Evolutionary conservation across 2,113 vertebrate species (phyloP), one percentile per base, ranked within the genome.

Genomic region (Ictalurus punctatus): DNA sequence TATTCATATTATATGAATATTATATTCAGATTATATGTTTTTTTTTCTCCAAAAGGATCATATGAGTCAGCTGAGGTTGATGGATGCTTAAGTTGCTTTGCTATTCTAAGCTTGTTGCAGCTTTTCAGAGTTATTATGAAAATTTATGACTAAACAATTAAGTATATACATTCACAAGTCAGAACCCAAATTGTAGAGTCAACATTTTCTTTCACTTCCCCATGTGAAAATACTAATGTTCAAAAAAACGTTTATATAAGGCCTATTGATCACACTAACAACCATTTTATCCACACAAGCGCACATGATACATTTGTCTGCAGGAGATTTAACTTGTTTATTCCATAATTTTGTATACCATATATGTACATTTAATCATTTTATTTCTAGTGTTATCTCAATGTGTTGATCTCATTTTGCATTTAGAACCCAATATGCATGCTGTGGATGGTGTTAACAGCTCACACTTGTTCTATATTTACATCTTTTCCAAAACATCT

Each of bases 101-200:
- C 30, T 83, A 27, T 84, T 76, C 27, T 23, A 23, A 30, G 59
- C 17, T 84, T 65, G 25, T 37, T 34, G 25, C 65, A 23, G 17
- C 14, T 83, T 80, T 80, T 87, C 37, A 25, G 10, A 37, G 19
- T 34, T 48, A 9, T 54, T 65, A 61, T 59, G 52, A 58, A 71
- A 44, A 88, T 59, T 16, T 71, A 83, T 71, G 40, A 83, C 61
- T 67, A 59, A 69, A 83, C 67, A 44, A 52, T 73, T 27, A 88
- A 27, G n/a, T 63, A 84, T 37, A 81, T 30, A 58, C 76, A 40
- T 21, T 30, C 27, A 58, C 27, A 56, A 56, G 6, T 85, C n/a
- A 85, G 27, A 34, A n/a, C 48, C 44, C 52, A 82, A 56, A 67
- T 34, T 65, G 44, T 34, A 25, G 8, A 61, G 40, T 80, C 34